These are phyloP conservation scores for Crypturellus tataupa DNA, from an alignment of 2,797 vertebrate genomes.

Conservation along the genomic window DNA sequence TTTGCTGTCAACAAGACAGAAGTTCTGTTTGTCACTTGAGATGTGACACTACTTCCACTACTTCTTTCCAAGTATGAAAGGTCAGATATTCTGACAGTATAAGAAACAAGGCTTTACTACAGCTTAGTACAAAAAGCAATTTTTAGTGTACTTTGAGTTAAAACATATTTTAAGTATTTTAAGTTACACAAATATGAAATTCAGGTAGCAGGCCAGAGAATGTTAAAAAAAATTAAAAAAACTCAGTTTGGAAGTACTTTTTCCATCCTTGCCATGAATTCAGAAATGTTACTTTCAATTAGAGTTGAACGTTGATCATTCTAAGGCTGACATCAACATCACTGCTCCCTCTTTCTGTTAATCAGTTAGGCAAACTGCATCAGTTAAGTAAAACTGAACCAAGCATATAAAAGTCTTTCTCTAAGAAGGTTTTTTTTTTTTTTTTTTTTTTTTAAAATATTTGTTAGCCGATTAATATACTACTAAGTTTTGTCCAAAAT, in stretches of 20 bases:
- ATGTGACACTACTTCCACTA: neutral
- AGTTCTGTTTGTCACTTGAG: neutral
- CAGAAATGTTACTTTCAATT: neutral
- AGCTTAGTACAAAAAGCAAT: neutral
- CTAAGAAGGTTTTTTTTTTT: neutral
- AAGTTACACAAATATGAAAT: neutral
- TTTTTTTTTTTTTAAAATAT: neutral
- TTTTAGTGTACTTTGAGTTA: neutral
- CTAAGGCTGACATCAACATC: neutral
- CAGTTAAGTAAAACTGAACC: neutral
- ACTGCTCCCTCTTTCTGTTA: neutral
- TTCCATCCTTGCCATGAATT: neutral
- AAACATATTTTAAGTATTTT: neutral
- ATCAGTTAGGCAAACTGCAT: neutral
- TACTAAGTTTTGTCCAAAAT: neutral
- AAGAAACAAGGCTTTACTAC: neutral
- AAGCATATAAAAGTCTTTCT: neutral
- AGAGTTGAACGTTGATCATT: neutral
- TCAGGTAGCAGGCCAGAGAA: neutral
- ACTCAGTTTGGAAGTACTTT: neutral
- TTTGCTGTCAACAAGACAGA: neutral
- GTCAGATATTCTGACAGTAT: neutral
- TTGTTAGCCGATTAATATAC: neutral
- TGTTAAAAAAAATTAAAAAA: neutral
- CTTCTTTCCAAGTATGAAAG: neutral